A percentile compares a stretch with the other conserved stretches of the same genome.
Conservation (phyloP, 2,888 invertebrate species). For the Phorcus lineatus region DNA sequence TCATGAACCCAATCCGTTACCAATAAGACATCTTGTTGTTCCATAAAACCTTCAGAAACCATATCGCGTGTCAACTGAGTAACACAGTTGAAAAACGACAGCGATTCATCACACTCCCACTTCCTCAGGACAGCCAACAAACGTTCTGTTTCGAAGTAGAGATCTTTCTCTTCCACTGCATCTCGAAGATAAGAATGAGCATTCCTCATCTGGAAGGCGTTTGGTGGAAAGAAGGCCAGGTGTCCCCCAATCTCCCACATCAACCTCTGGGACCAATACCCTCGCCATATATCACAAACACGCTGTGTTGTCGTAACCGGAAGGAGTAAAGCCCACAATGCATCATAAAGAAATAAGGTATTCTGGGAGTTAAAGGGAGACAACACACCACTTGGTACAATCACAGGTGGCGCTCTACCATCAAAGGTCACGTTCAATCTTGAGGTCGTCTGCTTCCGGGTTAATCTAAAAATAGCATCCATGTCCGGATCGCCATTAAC, state of each 20-base stretch:
- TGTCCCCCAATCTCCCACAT: slow-evolving; percentile 52
- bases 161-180: slow-evolving; percentile 44
- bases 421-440: slow-evolving; percentile 54
- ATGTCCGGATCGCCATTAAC: slow-evolving; percentile 67
- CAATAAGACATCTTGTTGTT: too few species aligned
- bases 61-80: too few species aligned
- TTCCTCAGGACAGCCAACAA: too few species aligned
- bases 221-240: slow-evolving; percentile 54
- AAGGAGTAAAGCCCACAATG: slow-evolving; percentile 61
- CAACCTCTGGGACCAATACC: slow-evolving; percentile 61
- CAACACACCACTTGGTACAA: slow-evolving; percentile 53
- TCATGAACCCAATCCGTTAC: too few species aligned
- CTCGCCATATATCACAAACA: slow-evolving; percentile 61
- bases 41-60: background rate
- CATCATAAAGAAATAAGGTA: slow-evolving; percentile 54
- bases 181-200: slow-evolving; percentile 51
- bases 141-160: too few species aligned
- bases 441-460: slow-evolving; percentile 38
- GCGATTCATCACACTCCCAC: too few species aligned
- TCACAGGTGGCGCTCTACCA: slow-evolving; percentile 48
- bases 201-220: slow-evolving; percentile 49
- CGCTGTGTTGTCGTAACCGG: slow-evolving; percentile 53
- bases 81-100: too few species aligned
- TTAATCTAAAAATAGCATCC: slow-evolving; percentile 62
- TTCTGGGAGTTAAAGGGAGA: slow-evolving; percentile 65